Evolutionary conservation across 2,797 vertebrate genomes (phyloP), one percentile per base, ranked within the genome.

Genomic region (Onychomys torridus): DNA sequence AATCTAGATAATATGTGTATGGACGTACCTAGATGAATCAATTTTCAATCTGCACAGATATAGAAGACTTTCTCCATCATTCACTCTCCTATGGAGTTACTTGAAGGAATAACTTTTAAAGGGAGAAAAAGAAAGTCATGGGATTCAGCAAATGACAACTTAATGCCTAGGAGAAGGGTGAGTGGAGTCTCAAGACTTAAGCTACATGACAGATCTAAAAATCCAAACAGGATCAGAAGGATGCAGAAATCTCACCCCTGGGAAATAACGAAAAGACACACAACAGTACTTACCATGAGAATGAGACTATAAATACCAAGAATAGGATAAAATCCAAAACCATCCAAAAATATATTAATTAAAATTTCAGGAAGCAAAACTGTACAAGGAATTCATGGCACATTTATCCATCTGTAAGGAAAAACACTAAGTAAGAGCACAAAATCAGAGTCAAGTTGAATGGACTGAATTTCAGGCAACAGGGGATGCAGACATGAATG

Each of bases 281-380:
- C 5, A 52, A 40, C 32, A 75, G 29, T 10, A 89, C 16, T 67
- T 37, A 82, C 59, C 77, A 2, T 27, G 67, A 55, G 32, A 32
- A 11, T 55, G 37, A 90, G 40, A 73, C 46, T 34, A 46, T 37
- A 92, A 90, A 82, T 73, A 63, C 21, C 10, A 87, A 77, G 43
- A 95, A 89, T 57, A 2, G 9, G 37, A 65, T 34, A 40, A 90
- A 88, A 55, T 40, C 25, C 0, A 34, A 40, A 85, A 43, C 52
- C 9, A 46, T 52, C 0, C 4, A 89, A 85, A 9, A 32, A 84
- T 34, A 77, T 69, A 46, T 59, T 14, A 46, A 67, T 43, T 75
- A 77, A 46, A 93, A 77, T 95, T 90, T 92, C 63, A 88, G 32
- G 19, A 92, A 65, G 40, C 25, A 82, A 91, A 79, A 1, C 19